phyloP scores from a whole-genome alignment of 2,888 invertebrate genomes.

The Subacronicta megacephala region DNA sequence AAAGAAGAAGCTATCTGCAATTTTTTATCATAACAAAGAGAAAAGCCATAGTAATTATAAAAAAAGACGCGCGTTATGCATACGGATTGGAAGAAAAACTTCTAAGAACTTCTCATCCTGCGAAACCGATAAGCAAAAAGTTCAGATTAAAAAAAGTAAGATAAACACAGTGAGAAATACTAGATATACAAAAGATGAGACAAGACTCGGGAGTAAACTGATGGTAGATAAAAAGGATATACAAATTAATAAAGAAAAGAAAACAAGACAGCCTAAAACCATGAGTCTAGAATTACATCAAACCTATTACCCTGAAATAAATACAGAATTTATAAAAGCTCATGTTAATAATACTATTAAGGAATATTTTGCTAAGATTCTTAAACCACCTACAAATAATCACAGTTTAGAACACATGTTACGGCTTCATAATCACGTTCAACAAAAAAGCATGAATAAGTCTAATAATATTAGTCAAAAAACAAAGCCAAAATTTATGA shows the following conservation, averaged over 20 bases:
- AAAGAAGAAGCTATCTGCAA: slow-evolving; percentile 9
- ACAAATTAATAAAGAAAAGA: background rate
- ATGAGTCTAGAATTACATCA: background rate
- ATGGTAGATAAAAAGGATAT: slow-evolving; percentile 1
- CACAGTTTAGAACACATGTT: background rate
- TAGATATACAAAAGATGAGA: background rate
- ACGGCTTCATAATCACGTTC: background rate
- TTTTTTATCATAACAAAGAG: slow-evolving; percentile 22
- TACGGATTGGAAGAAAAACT: slow-evolving; percentile 4
- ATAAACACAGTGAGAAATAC: background rate
- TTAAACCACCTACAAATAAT: background rate
- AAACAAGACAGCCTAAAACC: background rate
- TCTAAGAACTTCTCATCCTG: background rate
- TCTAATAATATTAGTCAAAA: background rate
- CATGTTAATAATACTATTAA: background rate
- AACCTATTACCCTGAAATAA: background rate
- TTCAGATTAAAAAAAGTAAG: background rate
- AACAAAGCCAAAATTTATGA: background rate
- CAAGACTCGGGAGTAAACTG: background rate
- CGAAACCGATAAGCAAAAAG: background rate
- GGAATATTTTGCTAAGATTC: background rate
- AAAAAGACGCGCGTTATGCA: background rate
- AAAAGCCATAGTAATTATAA: slow-evolving; percentile 8
- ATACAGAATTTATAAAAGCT: background rate
- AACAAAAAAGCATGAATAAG: background rate